phyloP scores from a whole-genome alignment of 1,140 invertebrate species.

The Drosophila pruinosa region DNA sequence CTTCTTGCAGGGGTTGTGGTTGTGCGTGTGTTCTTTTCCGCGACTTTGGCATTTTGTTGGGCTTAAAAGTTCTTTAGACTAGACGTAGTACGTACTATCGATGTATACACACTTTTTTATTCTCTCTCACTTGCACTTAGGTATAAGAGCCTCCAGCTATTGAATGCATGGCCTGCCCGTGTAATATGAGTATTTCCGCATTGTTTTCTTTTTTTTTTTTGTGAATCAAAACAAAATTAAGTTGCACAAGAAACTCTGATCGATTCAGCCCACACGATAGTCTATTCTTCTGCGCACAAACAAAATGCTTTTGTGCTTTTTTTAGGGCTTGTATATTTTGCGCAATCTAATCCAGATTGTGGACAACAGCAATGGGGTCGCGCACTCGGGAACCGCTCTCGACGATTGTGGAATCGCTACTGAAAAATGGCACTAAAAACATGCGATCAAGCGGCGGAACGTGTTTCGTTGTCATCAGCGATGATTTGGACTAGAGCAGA shows the following conservation, averaged over 20 bases:
- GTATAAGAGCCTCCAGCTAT: neutral
- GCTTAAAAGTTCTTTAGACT: neutral
- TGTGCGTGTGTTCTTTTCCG: neutral
- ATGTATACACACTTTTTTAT: neutral
- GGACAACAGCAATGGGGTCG: conserved; percentile 1
- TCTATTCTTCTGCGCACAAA: too few species aligned
- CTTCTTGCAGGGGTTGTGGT: neutral
- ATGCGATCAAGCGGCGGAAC: conserved; percentile 55
- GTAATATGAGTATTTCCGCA: conserved; percentile 28
- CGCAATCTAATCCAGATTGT: neutral
- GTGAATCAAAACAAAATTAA: conserved; percentile 44
- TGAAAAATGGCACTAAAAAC: conserved; percentile 25
- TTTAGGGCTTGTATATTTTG: conserved; percentile 3
- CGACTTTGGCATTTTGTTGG: conserved; percentile 13
- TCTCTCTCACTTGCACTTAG: neutral
- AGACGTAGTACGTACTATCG: neutral
- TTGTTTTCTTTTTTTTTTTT: too few species aligned
- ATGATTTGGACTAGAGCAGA: conserved; percentile 23
- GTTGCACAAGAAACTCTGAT: conserved; percentile 4
- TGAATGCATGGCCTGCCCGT: conserved; percentile 16
- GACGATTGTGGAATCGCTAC: conserved; percentile 63
- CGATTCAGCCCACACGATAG: too few species aligned
- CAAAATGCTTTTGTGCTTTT: conserved; percentile 1
- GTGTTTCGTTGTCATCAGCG: conserved; percentile 10
- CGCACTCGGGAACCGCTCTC: conserved; percentile 49